phyloP scores from a whole-genome alignment of 1,140 invertebrate genomes.

The Drosophila nannoptera region DNA sequence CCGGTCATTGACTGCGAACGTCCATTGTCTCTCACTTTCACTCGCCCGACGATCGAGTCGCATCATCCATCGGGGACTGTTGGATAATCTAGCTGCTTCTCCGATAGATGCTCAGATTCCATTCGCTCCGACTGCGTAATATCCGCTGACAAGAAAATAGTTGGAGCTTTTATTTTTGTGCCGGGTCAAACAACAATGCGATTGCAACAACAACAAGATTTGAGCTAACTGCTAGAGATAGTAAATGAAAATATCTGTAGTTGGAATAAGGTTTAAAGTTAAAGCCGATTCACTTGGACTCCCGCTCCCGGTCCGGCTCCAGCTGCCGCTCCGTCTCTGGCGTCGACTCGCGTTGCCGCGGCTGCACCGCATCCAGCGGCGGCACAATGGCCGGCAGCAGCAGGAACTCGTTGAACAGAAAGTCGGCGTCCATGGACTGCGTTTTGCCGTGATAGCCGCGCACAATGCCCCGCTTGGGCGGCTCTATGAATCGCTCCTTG shows the following conservation, averaged over 20 bases:
- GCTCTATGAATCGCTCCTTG: slow-evolving; percentile 80
- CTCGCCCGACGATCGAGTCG: slow-evolving; percentile 4
- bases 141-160: slow-evolving; percentile 13
- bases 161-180: slow-evolving; percentile 8
- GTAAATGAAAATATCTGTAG: not conserved
- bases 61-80: slow-evolving; percentile 1
- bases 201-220: slow-evolving; percentile 46
- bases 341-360: not conserved
- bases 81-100: too few relatives aligned
- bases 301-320: slow-evolving; percentile 1
- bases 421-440: slow-evolving; percentile 74
- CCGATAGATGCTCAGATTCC: too few relatives aligned
- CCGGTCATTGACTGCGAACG: slow-evolving; percentile 29
- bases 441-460: slow-evolving; percentile 80
- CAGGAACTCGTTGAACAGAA: slow-evolving; percentile 74
- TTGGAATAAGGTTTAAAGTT: not conserved
- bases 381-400: slow-evolving; percentile 57
- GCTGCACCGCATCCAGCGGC: slow-evolving; percentile 19
- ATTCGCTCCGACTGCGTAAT: too few relatives aligned
- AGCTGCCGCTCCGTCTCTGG: not conserved
- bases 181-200: slow-evolving; percentile 49
- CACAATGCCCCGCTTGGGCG: slow-evolving; percentile 79
- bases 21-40: slow-evolving; percentile 34
- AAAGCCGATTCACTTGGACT: not conserved
- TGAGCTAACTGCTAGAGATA: slow-evolving; percentile 7